Percentiles rank a stretch among this genome's conserved stretches.
phyloP scores from a whole-genome alignment of 2,888 invertebrate species.

The Theodoxus fluviatilis region DNA sequence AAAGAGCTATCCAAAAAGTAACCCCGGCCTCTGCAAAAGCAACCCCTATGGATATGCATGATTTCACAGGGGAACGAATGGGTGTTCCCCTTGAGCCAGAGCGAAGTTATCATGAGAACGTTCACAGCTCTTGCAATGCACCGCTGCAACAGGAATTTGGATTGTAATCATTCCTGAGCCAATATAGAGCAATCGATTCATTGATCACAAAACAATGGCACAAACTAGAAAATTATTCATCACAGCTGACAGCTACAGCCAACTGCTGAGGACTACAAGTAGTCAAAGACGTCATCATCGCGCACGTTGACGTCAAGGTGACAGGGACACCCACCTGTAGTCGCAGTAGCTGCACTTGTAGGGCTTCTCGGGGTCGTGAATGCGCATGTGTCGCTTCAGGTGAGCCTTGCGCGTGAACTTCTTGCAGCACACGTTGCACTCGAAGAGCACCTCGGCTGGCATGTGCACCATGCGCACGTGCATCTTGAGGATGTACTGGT shows the following conservation, averaged over 20 bases:
- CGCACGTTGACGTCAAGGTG: too few species aligned
- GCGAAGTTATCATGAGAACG: too few species aligned
- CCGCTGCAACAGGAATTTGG: too few species aligned
- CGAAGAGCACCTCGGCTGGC: constrained; percentile 65
- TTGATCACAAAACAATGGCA: not conserved
- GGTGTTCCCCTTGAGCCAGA: too few species aligned
- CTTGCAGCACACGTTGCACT: constrained; percentile 63
- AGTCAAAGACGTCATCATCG: not conserved
- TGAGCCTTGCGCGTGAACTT: constrained; percentile 66
- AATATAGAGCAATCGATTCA: too few species aligned
- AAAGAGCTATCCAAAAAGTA: too few species aligned
- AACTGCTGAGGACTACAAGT: too few species aligned
- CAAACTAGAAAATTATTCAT: not conserved
- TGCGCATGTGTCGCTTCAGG: constrained; percentile 64
- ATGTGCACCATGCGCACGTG: constrained; percentile 66
- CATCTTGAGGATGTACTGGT: constrained; percentile 66
- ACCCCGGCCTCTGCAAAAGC: too few species aligned
- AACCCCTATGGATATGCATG: too few species aligned
- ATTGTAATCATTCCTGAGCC: too few species aligned
- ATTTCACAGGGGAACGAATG: too few species aligned
- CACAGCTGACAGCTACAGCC: not conserved
- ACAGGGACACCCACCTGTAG: constrained; percentile 55
- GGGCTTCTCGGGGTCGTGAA: constrained; percentile 65
- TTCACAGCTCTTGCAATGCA: too few species aligned
- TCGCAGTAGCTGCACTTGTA: constrained; percentile 65